Conservation (phyloP, 2,113 vertebrate genomes). For the Tupaia tana region DNA sequence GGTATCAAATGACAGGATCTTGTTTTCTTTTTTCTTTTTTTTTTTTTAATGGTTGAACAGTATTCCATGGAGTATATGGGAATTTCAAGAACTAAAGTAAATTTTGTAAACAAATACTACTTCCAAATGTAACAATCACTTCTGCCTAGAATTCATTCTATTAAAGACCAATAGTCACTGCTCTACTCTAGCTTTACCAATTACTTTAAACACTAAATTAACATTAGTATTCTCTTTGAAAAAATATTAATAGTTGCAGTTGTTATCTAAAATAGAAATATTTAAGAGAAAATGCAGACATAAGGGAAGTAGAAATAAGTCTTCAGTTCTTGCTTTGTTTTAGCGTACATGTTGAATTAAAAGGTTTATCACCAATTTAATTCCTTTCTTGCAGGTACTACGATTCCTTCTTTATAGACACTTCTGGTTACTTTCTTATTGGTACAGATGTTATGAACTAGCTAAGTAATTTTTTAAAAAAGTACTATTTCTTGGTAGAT, state of each 20-base stretch:
- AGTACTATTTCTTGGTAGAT: background rate
- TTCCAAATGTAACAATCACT: constrained; percentile 17
- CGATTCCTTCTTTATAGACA: background rate
- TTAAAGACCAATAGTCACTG: constrained; percentile 41
- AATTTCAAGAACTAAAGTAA: constrained; percentile 49
- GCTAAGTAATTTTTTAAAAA: background rate
- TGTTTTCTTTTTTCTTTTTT: no score
- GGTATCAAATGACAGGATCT: no score
- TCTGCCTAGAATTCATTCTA: background rate
- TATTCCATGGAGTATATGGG: no score
- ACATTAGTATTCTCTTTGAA: constrained; percentile 1
- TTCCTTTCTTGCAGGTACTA: background rate
- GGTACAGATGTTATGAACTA: background rate
- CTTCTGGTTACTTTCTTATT: background rate
- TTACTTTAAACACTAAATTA: constrained; percentile 53
- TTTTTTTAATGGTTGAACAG: no score
- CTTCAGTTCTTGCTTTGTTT: constrained; percentile 2
- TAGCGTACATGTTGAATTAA: background rate
- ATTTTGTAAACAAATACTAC: background rate
- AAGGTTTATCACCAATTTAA: constrained; percentile 12
- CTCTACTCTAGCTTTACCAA: constrained; percentile 14
- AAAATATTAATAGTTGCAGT: constrained; percentile 25
- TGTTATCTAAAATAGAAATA: constrained; percentile 41
- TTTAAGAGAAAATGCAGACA: constrained; percentile 9
- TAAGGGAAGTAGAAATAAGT: background rate